Conservation (phyloP, 2,797 vertebrate species). For the Parambassis ranga region DNA sequence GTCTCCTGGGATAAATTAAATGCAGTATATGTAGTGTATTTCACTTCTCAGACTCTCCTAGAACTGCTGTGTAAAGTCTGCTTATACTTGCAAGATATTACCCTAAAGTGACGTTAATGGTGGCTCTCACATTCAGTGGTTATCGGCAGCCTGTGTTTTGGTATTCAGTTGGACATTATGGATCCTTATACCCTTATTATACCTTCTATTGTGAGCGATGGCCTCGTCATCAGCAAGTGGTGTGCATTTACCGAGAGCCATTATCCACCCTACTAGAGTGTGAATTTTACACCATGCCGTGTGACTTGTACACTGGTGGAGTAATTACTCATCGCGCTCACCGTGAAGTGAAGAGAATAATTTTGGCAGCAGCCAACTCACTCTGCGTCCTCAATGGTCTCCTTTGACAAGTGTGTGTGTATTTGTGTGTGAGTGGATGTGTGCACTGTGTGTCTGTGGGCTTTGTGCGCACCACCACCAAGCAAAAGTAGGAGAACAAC, state of each 20-base stretch:
- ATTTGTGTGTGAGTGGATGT: not conserved
- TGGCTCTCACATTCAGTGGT: not conserved
- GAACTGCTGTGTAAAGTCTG: no score
- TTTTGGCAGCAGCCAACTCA: conserved; percentile 67
- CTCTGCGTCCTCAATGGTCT: conserved; percentile 60
- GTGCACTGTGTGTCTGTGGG: not conserved
- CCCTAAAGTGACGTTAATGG: not conserved
- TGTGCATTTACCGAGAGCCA: conserved; percentile 54
- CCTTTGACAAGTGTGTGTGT: conserved; percentile 55
- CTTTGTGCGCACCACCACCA: conserved; percentile 9
- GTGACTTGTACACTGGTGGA: conserved; percentile 57
- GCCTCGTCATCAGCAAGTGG: conserved; percentile 39
- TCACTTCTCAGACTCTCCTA: no score
- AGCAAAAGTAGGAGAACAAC: conserved; percentile 31
- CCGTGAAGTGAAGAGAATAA: conserved; percentile 72
- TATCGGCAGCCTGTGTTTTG: not conserved
- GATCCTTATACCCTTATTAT: conserved; percentile 18
- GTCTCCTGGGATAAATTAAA: no score
- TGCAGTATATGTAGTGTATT: no score
- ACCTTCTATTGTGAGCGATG: conserved; percentile 35
- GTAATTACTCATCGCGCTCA: conserved; percentile 73
- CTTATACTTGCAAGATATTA: not conserved
- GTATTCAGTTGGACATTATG: conserved; percentile 9
- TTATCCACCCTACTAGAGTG: conserved; percentile 62
- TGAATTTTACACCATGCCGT: conserved; percentile 59